Conservation (phyloP, 1,140 invertebrate species). For the Penaeus indicus region DNA sequence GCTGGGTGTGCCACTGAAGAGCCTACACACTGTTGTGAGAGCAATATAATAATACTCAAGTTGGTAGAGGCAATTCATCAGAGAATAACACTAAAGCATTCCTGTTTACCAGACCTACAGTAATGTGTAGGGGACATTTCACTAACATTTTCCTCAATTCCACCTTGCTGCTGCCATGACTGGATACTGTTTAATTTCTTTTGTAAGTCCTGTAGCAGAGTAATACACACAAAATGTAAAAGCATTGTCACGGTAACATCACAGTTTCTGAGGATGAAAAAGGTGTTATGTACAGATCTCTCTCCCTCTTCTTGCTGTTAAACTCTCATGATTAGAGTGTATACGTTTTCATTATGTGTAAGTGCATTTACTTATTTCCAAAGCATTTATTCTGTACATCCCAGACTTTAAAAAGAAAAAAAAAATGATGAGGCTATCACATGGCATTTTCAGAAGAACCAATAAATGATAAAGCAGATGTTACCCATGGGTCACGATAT, state of each 20-base stretch:
- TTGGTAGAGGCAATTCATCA: conserved; percentile 4
- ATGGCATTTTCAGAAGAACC: conserved; percentile 37
- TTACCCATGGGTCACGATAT: conserved; percentile 6
- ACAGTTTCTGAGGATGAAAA: neutral
- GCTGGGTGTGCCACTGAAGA: conserved; percentile 7
- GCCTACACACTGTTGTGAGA: conserved; percentile 17
- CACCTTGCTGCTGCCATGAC: conserved; percentile 9
- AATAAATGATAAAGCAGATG: conserved; percentile 3
- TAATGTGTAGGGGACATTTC: too few species aligned
- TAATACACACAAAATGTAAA: conserved; percentile 12
- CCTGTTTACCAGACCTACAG: too few species aligned
- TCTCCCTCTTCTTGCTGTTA: conserved; percentile 3
- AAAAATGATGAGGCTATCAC: conserved; percentile 20
- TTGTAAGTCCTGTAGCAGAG: neutral
- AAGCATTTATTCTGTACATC: conserved; percentile 20
- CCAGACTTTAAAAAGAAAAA: neutral
- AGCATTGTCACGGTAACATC: neutral
- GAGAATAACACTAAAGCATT: neutral
- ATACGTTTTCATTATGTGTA: too few species aligned
- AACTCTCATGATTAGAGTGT: neutral
- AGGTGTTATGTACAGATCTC: conserved; percentile 26
- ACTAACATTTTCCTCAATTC: conserved; percentile 26
- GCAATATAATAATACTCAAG: conserved; percentile 27
- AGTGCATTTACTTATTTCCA: conserved; percentile 28
- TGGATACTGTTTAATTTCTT: conserved; percentile 2